These are phyloP conservation scores for Neostethus bicornis DNA, from an alignment of 2,797 vertebrate genomes.

Conservation along the genomic window DNA sequence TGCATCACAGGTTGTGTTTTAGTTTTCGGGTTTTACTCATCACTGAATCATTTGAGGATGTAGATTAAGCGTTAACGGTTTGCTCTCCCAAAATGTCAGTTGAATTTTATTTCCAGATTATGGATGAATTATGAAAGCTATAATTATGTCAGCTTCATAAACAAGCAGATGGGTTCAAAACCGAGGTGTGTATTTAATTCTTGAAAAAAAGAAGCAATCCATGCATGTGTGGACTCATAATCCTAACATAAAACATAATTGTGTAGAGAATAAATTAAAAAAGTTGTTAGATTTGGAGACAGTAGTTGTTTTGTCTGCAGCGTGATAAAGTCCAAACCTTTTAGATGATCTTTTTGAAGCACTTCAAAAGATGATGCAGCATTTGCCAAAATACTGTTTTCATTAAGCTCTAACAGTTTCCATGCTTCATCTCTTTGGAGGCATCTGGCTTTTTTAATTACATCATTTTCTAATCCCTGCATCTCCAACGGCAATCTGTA, in stretches of 20 bases:
- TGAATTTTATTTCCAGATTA: constrained; percentile 10
- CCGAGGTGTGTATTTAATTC: background rate
- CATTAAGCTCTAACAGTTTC: background rate
- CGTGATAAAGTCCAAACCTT: background rate
- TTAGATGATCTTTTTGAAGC: background rate
- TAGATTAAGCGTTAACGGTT: background rate
- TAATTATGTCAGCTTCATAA: background rate
- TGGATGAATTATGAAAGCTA: constrained; percentile 2
- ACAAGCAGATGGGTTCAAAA: background rate
- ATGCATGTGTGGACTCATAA: accelerated
- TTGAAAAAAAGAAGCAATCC: constrained; percentile 2
- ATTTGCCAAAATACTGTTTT: background rate
- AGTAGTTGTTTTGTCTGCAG: no score
- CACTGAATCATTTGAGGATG: constrained; percentile 1
- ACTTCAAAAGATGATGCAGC: background rate
- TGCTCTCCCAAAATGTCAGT: background rate
- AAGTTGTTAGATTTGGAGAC: no score
- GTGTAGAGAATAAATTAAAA: background rate
- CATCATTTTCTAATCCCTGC: background rate
- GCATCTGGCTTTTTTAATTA: background rate
- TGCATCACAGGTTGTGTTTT: background rate
- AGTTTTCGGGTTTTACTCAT: constrained; percentile 4
- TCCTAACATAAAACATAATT: background rate
- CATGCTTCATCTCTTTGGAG: background rate
- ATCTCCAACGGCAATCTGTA: constrained; percentile 1